Evolutionary conservation across 2,797 vertebrate species (phyloP), one percentile per base, ranked within the genome.

Genomic region (Crypturellus tataupa): DNA sequence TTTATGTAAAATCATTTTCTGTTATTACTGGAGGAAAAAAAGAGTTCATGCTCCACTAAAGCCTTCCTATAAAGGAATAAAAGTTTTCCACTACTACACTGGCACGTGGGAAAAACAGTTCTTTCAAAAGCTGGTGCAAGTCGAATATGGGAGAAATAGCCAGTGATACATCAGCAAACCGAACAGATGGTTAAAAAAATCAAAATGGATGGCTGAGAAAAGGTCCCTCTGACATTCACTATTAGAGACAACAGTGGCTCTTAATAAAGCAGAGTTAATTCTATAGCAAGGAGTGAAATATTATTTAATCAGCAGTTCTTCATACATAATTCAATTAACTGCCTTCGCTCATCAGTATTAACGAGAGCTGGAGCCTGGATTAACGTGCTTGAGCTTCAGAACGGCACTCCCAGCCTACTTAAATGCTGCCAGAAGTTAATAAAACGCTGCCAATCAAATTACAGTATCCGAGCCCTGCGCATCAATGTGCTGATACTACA

Each of bases 251-350:
- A 95, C 94, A 88, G 95, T 96, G 94, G 65, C 87, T 97, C 92
- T 96, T 97, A 97, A 98, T 97, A 96, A 94, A 96, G 90, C 96
- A 93, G 88, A 96, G 93, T 89, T 97, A 97, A 98, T 97, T 97
- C 94, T 97, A 80, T 96, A 97, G 96, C 91, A 95, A 96, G 95
- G 90, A 98, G 94, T 95, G 95, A 98, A 98, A 98, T 98, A 98
- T 97, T 97, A 98, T 98, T 98, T 98, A 98, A 98, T 98, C 97
- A 98, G 94, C 95, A 95, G 92, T 80, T 95, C 97, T 98, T 98
- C 98, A 98, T 98, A 97, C 97, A 98, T 98, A 98, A 98, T 98
- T 98, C 97, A 98, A 98, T 98, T 98, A 98, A 97, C 96, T 97
- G 97, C 95, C 96, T 98, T 97, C 96, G 95, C 92, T 98, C 97